Base-by-base conservation (phyloP, 1,140 invertebrate species). In the Sminthurinus signatus region DNA sequence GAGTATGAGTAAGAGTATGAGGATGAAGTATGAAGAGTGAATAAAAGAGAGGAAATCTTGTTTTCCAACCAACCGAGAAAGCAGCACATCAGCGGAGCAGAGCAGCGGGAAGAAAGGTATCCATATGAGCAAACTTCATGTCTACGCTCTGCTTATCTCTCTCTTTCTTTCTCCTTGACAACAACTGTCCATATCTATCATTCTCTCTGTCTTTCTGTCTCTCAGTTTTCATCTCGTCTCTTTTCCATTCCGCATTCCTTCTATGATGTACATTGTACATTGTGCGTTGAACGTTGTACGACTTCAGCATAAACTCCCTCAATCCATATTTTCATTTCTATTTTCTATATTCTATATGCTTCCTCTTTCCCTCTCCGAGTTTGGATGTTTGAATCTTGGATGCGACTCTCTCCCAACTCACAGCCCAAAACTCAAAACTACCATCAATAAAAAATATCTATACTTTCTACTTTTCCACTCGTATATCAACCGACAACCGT, bases 391-490 rank as follows among this genome's bases (percentile, higher is more conserved):
- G n/a, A n/a, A n/a, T n/a, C n/a, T n/a, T n/a, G n/a, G n/a, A n/a
- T n/a, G n/a, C n/a, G n/a, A n/a, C n/a, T n/a, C n/a, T n/a, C n/a
- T n/a, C n/a, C n/a, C n/a, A n/a, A n/a, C n/a, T n/a, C n/a, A n/a
- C n/a, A n/a, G n/a, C n/a, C n/a, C n/a, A n/a, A n/a, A n/a, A n/a
- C 29, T 56, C 54, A 56, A 56, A 56, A 56, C 54, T 36, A 23
- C 36, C 54, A 52, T 29, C 23, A 52, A 52, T 52, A 52, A 52
- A 52, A 52, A 36, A 36, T n/a, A n/a, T n/a, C n/a, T n/a, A n/a
- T n/a, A n/a, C n/a, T n/a, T n/a, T n/a, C 50, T n/a, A 52, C 50
- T 25, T 52, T 28, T 28, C 25, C 50, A n/a, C n/a, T n/a, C n/a
- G n/a, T n/a, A n/a, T n/a, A n/a, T n/a, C n/a, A n/a, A n/a, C n/a